phyloP scores from a whole-genome alignment of 2,888 invertebrate genomes.

The Anticlea derivata region DNA sequence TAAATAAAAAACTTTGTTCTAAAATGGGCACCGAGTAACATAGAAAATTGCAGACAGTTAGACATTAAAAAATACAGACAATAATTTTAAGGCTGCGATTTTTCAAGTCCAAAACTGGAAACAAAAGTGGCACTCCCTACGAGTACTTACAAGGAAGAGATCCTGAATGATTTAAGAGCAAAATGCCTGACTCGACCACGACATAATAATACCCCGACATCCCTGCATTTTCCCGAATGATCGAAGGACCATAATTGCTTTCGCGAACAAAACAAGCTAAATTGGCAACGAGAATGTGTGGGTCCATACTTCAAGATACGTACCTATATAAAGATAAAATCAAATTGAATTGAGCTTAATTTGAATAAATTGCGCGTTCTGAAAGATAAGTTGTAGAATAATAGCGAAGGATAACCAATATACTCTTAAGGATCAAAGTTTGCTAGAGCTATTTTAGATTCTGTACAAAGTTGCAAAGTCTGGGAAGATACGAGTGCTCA shows the following conservation, averaged over 20 bases:
- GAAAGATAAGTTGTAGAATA: constrained; percentile 27
- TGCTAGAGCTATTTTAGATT: not conserved
- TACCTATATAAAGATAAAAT: constrained; percentile 31
- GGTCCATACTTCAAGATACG: constrained; percentile 34
- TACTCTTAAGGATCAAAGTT: constrained; percentile 1
- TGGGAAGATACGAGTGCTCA: not conserved
- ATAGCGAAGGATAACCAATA: constrained; percentile 6
- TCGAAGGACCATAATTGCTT: constrained; percentile 75
- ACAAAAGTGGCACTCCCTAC: not conserved
- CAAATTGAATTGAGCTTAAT: constrained; percentile 35
- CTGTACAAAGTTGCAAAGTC: constrained; percentile 1
- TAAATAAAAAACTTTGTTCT: too few species aligned
- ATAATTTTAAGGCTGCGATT: too few species aligned
- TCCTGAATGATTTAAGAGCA: constrained; percentile 25
- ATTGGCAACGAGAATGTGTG: constrained; percentile 49
- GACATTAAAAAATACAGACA: not conserved
- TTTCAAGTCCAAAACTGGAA: not conserved
- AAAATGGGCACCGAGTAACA: too few species aligned
- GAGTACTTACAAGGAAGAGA: constrained; percentile 13
- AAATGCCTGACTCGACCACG: constrained; percentile 14
- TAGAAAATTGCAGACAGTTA: too few species aligned
- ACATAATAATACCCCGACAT: constrained; percentile 38
- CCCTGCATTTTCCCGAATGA: constrained; percentile 65
- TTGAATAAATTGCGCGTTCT: constrained; percentile 32
- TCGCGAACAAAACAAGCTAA: constrained; percentile 59